Evolutionary conservation across 1,140 invertebrate genomes (phyloP).

Genomic region (Drosophila pseudoobscura): DNA sequence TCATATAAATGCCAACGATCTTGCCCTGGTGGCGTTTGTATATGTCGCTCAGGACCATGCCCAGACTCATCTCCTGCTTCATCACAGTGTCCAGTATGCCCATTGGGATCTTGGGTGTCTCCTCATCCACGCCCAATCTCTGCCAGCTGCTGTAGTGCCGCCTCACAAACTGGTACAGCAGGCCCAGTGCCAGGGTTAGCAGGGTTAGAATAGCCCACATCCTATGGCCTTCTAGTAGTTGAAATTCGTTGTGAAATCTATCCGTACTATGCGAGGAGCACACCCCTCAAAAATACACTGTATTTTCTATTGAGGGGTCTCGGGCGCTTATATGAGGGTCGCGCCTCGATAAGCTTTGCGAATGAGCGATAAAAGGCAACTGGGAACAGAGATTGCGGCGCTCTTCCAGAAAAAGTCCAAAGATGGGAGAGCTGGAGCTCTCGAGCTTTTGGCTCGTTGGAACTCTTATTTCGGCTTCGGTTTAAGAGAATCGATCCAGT

Average conservation of each 20-base stretch:
- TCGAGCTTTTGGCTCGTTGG: slow-evolving; percentile 27
- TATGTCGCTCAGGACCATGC: slow-evolving; percentile 54
- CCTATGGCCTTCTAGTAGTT: no score
- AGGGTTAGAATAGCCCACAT: slow-evolving; percentile 37
- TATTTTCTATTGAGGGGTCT: no score
- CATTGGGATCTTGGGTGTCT: slow-evolving; percentile 59
- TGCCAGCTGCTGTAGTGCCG: slow-evolving; percentile 63
- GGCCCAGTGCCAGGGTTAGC: slow-evolving; percentile 4
- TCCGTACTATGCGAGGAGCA: no score
- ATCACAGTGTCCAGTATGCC: slow-evolving; percentile 50
- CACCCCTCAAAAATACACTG: no score
- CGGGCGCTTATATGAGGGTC: no score
- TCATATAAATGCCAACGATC: slow-evolving; percentile 72
- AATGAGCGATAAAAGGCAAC: no score
- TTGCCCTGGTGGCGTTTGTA: slow-evolving; percentile 46
- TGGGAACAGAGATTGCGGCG: no score
- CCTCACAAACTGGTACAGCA: slow-evolving; percentile 39
- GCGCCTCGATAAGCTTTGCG: no score
- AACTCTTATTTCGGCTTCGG: no score
- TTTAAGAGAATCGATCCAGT: slow-evolving; percentile 7
- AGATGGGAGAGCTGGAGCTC: slow-evolving; percentile 5
- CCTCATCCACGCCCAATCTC: slow-evolving; percentile 55
- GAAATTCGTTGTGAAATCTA: no score
- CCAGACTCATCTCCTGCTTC: slow-evolving; percentile 47
- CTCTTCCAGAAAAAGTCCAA: no score